Conservation (phyloP, 2,113 vertebrate genomes). For the Nyctibius bracteatus region DNA sequence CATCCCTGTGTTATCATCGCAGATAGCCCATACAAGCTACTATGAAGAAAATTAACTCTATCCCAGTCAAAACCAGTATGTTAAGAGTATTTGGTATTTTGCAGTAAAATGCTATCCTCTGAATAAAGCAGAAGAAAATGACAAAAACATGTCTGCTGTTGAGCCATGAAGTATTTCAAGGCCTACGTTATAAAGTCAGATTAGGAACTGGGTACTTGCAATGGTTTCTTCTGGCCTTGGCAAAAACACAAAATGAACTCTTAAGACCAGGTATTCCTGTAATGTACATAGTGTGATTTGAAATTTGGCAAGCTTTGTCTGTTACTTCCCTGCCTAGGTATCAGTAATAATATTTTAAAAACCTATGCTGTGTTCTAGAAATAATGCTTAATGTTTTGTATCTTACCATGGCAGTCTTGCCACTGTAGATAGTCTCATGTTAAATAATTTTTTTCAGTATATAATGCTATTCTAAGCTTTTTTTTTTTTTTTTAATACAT, state of each 20-base stretch:
- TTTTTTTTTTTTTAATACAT: not conserved
- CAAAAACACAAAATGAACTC: not conserved
- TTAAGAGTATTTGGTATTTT: not conserved
- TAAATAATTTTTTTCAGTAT: not conserved
- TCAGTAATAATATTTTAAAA: not conserved
- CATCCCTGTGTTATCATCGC: not conserved
- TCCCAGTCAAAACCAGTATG: fast-evolving
- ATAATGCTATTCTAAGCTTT: not conserved
- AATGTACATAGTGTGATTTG: not conserved
- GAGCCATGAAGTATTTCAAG: not conserved
- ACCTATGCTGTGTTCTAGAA: not conserved
- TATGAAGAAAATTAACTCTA: not conserved
- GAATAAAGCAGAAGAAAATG: not conserved
- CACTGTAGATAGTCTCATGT: not conserved
- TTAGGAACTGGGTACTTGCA: not conserved
- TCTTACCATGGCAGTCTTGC: not conserved
- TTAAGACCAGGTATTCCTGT: not conserved
- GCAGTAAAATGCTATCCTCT: not conserved
- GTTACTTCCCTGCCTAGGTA: not conserved
- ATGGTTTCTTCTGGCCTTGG: not conserved
- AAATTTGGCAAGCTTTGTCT: not conserved
- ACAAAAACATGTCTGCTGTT: not conserved
- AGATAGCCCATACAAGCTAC: not conserved
- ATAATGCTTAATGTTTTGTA: not conserved
- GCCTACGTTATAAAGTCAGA: not conserved